These are phyloP conservation scores for Megathymus violae DNA, from an alignment of 1,140 invertebrate species.

Conservation along the genomic window DNA sequence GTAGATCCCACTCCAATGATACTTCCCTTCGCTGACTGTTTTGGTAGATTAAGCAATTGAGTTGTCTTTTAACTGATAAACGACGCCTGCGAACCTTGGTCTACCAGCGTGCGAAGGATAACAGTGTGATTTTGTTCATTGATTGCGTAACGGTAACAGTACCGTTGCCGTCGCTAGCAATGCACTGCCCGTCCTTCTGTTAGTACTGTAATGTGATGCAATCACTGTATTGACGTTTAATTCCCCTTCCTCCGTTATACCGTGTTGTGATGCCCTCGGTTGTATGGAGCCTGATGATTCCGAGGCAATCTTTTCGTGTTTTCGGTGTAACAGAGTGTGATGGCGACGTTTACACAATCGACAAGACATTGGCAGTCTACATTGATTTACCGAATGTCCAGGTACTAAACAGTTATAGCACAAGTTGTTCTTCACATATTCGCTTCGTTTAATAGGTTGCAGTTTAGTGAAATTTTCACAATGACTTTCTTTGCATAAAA, in stretches of 20 bases:
- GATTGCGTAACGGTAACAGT: slow-evolving; percentile 32
- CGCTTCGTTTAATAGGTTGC: slow-evolving; percentile 30
- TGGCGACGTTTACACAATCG: slow-evolving; percentile 47
- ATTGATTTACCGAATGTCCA: slow-evolving; percentile 43
- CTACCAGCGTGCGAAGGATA: slow-evolving; percentile 8
- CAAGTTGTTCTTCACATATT: slow-evolving; percentile 43
- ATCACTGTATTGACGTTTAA: slow-evolving; percentile 34
- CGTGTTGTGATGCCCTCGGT: slow-evolving; percentile 21
- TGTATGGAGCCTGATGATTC: slow-evolving; percentile 9
- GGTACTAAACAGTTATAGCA: slow-evolving; percentile 48
- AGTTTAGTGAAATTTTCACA: slow-evolving; percentile 43
- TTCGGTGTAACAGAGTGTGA: slow-evolving; percentile 47
- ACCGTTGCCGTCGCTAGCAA: slow-evolving; percentile 34
- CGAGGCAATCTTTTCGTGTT: slow-evolving; percentile 6
- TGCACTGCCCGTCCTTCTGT: slow-evolving; percentile 7
- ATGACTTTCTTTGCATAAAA: slow-evolving; percentile 40
- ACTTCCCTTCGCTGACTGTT: slow-evolving; percentile 10
- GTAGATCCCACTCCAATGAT: slow-evolving; percentile 6
- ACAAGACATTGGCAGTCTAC: slow-evolving; percentile 44
- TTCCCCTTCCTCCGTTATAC: slow-evolving; percentile 26
- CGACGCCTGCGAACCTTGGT: slow-evolving; percentile 38
- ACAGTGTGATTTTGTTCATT: slow-evolving; percentile 2
- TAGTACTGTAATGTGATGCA: slow-evolving; percentile 39
- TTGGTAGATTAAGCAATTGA: slow-evolving; percentile 17
- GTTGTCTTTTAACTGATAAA: slow-evolving; percentile 34